phyloP scores from a whole-genome alignment of 1,140 invertebrate genomes.

The Anoplophora glabripennis region DNA sequence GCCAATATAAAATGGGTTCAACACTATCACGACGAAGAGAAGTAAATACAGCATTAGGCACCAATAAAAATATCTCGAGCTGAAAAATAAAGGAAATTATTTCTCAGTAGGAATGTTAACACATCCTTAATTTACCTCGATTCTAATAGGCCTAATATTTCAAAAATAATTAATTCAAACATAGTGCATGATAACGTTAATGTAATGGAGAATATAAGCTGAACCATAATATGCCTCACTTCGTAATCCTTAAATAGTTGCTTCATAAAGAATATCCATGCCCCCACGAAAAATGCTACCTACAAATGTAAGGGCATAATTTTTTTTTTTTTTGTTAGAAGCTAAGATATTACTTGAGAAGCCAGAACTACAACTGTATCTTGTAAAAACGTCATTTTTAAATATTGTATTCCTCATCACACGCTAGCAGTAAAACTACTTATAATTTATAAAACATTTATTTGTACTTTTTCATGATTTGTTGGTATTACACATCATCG shows the following conservation, averaged over 20 bases:
- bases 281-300: constrained; percentile 92
- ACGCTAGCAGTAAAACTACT: too few species aligned
- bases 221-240: constrained; percentile 90
- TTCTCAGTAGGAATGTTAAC: background rate
- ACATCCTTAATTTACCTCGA: constrained; percentile 43
- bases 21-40: constrained; percentile 91
- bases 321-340: constrained; percentile 11
- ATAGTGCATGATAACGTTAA: constrained; percentile 98
- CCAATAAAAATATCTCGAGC: constrained; percentile 96
- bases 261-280: constrained; percentile 99
- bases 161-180: constrained; percentile 99
- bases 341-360: constrained; percentile 58
- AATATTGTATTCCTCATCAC: constrained; percentile 13
- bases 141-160: constrained; percentile 93
- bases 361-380: constrained; percentile 67
- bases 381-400: constrained; percentile 64
- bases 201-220: constrained; percentile 95
- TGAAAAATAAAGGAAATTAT: constrained; percentile 53
- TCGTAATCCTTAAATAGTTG: constrained; percentile 98
- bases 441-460: too few species aligned
- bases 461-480: too few species aligned
- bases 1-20: constrained; percentile 96
- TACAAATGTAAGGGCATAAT: constrained; percentile 54
- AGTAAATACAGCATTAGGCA: constrained; percentile 87
- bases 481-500: too few species aligned